Base-by-base conservation (phyloP, 2,797 vertebrate species). In the Pelochelys cantorii region DNA sequence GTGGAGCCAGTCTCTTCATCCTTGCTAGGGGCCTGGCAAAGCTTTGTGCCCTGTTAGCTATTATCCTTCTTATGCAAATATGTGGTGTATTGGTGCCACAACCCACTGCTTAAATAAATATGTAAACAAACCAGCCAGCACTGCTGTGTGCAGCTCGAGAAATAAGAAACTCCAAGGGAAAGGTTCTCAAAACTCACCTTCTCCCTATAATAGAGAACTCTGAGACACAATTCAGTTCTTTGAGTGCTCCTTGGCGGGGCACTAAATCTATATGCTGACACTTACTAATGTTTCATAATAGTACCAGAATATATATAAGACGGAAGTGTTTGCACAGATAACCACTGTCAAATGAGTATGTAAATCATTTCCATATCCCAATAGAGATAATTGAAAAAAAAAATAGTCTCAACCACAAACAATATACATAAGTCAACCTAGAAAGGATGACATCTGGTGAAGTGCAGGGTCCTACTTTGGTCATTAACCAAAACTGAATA, bases 1-100 rank as follows among this genome's bases (percentile, higher is more conserved):
- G 42, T 42, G 42, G 42, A 42, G 42, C 42, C 42, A 42, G 42
- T 6, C 42, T 42, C 42, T 42, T 42, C 42, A 42, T 42, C 42
- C 42, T 42, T 42, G 42, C 42, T 42, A 42, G 42, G 42, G 42
- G 42, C 42, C 42, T 42, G 42, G 42, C 42, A 42, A 42, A 42
- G 42, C 42, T 42, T 5, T 42, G 42, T 42, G 42, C 42, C 42
- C 42, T 42, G 42, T 6, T 42, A 42, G 4, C 54, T 62, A 14
- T 0, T 0, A 62, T 22, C 7, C 3, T 52, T 31, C 7, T 3
- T 17, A 14, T 5, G 1, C 74, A 1, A 8, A 0, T 37, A 25
- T 11, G 37, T 12, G 60, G 27, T 13, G 53, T 22, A 31, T 12
- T 86, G 60, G 27, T 31, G 12, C 13, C 60, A 27, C 12, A 31